Base-by-base conservation (phyloP, 2,888 invertebrate species). In the Epinotia brunnichana region DNA sequence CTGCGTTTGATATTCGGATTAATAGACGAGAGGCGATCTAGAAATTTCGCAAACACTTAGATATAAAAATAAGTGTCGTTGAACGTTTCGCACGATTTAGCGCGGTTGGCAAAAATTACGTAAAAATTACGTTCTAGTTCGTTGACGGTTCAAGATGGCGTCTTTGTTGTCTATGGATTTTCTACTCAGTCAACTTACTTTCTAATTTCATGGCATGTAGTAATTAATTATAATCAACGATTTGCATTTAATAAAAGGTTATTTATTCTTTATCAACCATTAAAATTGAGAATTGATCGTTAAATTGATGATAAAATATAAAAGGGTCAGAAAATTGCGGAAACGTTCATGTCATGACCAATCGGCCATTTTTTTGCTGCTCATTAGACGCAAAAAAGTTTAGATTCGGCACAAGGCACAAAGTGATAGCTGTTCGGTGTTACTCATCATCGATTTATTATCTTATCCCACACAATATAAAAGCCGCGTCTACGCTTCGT, bases 1-100 rank as follows among this genome's bases (percentile, higher is more conserved):
- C 84, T 85, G 86, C 79, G 80, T 81, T 83, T 85, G 84, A 85
- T 85, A 80, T 78, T 80, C 79, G 77, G 82, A 75, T 83, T 84
- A 86, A 87, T 83, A 80, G 82, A 76, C 75, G 77, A 80, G 82
- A 85, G 85, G 80, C 77, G 79, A 75, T 69, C 75, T 59, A 44
- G 54, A 61, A 74, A 53, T 56, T 57, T 51, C 57, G 53, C 63
- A 73, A 68, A 73, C 17, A 72, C 71, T 70, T 70, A 29, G 62
- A 63, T 62, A 56, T 68, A 69, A 73, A 73, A 69, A 68, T 39
- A 69, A 72, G 67, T 68, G 72, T 72, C 67, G 54, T 60, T 68
- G 67, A 68, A 73, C 73, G 57, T 63, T 73, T 35, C 44, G 63
- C 73, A 69, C 73, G 73, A 73, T 63, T 73, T 56, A 59, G 10